Evolutionary conservation across 2,797 vertebrate species (phyloP).

Genomic region (Myripristis murdjan): DNA sequence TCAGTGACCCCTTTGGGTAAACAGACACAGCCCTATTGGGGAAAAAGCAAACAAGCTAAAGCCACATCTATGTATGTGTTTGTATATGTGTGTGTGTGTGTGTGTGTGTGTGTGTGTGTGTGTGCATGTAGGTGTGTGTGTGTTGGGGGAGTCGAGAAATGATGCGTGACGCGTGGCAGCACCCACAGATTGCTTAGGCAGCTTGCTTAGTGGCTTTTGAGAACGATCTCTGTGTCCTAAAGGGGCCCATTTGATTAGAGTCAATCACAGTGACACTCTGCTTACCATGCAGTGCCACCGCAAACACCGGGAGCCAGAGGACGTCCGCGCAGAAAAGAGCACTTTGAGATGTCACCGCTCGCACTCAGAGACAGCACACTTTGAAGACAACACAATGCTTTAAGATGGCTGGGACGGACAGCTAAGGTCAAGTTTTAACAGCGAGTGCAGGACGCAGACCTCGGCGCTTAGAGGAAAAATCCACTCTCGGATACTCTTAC

Average conservation of each 20-base stretch:
- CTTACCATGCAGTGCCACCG: slow-evolving; percentile 60
- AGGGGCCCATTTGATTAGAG: slow-evolving; percentile 76
- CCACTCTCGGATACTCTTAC: neutral
- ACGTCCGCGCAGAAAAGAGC: slow-evolving; percentile 43
- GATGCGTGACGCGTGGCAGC: slow-evolving; percentile 66
- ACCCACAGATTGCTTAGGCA: slow-evolving; percentile 67
- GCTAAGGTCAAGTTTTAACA: slow-evolving; percentile 37
- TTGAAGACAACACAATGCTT: slow-evolving; percentile 52
- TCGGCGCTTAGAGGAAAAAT: neutral
- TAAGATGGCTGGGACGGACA: slow-evolving; percentile 39
- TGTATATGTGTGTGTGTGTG: slow-evolving; percentile 17
- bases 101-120: neutral
- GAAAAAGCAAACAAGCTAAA: slow-evolving; percentile 65
- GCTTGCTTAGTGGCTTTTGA: slow-evolving; percentile 60
- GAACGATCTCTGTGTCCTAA: slow-evolving; percentile 55
- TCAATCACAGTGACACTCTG: slow-evolving; percentile 76
- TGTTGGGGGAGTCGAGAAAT: slow-evolving; percentile 34
- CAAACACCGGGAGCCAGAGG: slow-evolving; percentile 23
- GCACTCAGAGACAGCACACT: slow-evolving; percentile 42
- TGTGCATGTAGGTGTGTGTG: slow-evolving; percentile 13
- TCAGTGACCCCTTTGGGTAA: slow-evolving; percentile 66
- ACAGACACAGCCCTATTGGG: slow-evolving; percentile 50
- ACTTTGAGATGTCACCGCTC: slow-evolving; percentile 56
- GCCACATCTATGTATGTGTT: slow-evolving; percentile 50
- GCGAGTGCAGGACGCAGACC: slow-evolving; percentile 16